phyloP scores from a whole-genome alignment of 2,888 invertebrate species.

The Celastrina argiolus region DNA sequence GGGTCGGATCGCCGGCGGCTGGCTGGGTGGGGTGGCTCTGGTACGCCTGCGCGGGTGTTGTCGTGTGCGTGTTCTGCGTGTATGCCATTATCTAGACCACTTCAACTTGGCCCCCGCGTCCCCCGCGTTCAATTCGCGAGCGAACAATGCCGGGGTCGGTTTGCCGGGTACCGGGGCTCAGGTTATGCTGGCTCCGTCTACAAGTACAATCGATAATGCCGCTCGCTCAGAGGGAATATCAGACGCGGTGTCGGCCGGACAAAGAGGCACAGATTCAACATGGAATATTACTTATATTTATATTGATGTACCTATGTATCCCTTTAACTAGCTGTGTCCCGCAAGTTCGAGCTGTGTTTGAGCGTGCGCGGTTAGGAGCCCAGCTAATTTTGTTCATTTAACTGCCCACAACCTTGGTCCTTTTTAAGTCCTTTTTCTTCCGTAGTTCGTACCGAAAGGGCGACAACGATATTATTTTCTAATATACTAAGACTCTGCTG shows the following conservation, averaged over 20 bases:
- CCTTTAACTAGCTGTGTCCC: not conserved
- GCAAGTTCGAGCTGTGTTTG: not conserved
- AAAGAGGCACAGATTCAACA: slow-evolving; percentile 37
- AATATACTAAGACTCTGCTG: too few relatives aligned
- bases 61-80: slow-evolving; percentile 66
- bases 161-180: slow-evolving; percentile 48
- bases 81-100: slow-evolving; percentile 46
- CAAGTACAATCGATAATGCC: slow-evolving; percentile 73
- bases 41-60: slow-evolving; percentile 62
- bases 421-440: too few relatives aligned
- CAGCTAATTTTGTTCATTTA: not conserved
- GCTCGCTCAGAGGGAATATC: slow-evolving; percentile 66
- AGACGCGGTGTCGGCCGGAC: slow-evolving; percentile 62
- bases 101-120: slow-evolving; percentile 43
- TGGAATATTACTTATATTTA: not conserved
- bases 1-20: slow-evolving; percentile 68
- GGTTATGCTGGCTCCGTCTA: slow-evolving; percentile 49
- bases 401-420: not conserved
- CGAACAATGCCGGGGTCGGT: slow-evolving; percentile 37
- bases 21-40: slow-evolving; percentile 65
- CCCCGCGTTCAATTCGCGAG: slow-evolving; percentile 36
- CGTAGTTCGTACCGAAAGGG: too few relatives aligned
- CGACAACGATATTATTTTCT: too few relatives aligned
- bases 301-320: not conserved
- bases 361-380: not conserved